phyloP scores from a whole-genome alignment of 2,113 vertebrate species.

The Mystacornis crossleyi region DNA sequence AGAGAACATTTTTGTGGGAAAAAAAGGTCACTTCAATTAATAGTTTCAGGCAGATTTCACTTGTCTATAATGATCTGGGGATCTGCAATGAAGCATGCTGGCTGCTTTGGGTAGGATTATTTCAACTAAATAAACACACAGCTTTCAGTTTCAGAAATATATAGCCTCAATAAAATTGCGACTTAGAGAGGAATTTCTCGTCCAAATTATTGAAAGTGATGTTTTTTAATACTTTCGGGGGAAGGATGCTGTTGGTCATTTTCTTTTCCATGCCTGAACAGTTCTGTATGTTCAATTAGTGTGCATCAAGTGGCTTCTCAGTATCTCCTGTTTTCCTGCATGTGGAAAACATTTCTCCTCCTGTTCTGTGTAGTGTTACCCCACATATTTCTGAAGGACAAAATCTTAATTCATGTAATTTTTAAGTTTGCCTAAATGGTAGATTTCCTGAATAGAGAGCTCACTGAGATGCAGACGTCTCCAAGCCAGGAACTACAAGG shows the following conservation, averaged over 20 bases:
- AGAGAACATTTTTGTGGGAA: background rate
- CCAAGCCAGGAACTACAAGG: background rate
- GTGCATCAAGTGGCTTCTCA: background rate
- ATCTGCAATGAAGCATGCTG: background rate
- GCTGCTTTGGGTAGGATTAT: background rate
- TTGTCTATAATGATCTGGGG: background rate
- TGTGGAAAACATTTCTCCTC: background rate
- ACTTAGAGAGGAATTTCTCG: background rate
- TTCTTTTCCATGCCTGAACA: background rate
- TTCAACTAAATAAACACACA: background rate
- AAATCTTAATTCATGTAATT: background rate
- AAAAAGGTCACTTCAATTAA: background rate
- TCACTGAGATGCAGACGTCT: background rate
- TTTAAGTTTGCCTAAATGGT: background rate
- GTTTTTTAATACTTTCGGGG: background rate
- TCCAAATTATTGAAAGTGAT: background rate
- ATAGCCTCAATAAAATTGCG: background rate
- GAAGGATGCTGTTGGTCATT: background rate
- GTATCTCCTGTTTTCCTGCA: background rate
- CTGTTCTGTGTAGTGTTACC: background rate
- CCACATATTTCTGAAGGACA: background rate
- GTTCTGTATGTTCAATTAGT: accelerated
- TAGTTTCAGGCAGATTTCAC: background rate
- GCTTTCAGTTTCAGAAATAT: background rate
- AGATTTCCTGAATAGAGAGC: background rate